Evolutionary conservation across 2,888 invertebrate genomes (phyloP).

Genomic region (Hydriomena furcata): DNA sequence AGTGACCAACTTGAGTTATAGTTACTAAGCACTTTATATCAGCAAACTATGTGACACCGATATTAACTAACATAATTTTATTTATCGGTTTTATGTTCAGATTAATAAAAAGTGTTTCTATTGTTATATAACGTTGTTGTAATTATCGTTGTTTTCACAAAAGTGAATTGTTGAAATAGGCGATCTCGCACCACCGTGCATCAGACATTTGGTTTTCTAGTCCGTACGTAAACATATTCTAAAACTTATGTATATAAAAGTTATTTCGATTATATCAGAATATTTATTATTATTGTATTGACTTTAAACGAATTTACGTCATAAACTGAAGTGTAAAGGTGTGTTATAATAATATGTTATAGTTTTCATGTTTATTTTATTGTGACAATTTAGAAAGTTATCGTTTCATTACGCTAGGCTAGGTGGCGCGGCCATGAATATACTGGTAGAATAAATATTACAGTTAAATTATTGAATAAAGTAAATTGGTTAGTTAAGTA

Average conservation of each 20-base stretch:
- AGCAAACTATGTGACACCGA: conserved; percentile 16
- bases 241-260: conserved; percentile 81
- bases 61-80: neutral
- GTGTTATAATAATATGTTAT: conserved; percentile 71
- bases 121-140: too few species aligned
- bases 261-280: conserved; percentile 80
- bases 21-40: conserved; percentile 1
- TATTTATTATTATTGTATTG: conserved; percentile 76
- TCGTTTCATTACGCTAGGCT: conserved; percentile 78
- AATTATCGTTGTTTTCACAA: neutral
- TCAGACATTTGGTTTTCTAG: conserved; percentile 65
- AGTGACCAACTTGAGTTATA: neutral
- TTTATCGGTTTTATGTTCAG: neutral
- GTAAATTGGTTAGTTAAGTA: conserved; percentile 44
- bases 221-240: conserved; percentile 74
- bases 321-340: conserved; percentile 53
- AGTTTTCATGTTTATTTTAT: conserved; percentile 75
- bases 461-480: conserved; percentile 56
- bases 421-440: conserved; percentile 75
- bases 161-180: conserved; percentile 39
- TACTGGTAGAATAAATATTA: conserved; percentile 62
- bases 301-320: conserved; percentile 77
- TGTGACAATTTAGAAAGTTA: conserved; percentile 75
- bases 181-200: conserved; percentile 77
- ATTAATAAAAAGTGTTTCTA: too few species aligned